Evolutionary conservation across 2,888 invertebrate species (phyloP), one percentile per base, ranked within the genome.

Genomic region (Sarcophaga rosellei): DNA sequence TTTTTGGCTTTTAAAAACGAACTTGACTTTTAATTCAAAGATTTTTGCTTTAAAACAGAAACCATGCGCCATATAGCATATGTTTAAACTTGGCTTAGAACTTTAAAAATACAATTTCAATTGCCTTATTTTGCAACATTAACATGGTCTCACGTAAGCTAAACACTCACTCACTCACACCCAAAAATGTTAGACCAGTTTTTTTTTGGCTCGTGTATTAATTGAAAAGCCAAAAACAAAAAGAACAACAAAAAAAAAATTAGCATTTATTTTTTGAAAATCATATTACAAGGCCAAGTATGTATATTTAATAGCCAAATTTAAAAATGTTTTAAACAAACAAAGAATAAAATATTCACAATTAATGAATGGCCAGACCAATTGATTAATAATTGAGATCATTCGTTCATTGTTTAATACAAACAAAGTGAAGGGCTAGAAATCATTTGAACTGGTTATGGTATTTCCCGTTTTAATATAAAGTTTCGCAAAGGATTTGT

Each of bases 11-110:
- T 84, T 84, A 81, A 86, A 84, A 66, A 78, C 84, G 86, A 86
- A 86, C 86, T 86, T 86, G 86, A 86, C 86, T 84, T 84, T 81
- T 86, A 83, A 76, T 77, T 62, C 82, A 83, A 57, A 57, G 17
- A 76, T 17, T 53, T 15, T 88, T 86, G 88, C 85, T 86, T 88
- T 89, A 87, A 88, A 87, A 81, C 68, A 62, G 65, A 45, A 85
- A 72, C 69, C 84, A 86, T 53, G 63, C 53, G 5, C 69, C 45
- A 81, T 20, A 74, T 35, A 45, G 74, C 62, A 75, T n/a, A 79
- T 69, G 53, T 81, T 88, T 88, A 88, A 88, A 88, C 88, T 88
- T 89, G 89, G 88, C 89, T 88, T 83, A 85, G 86, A 87, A 87
- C 70, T 63, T 85, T 84, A 84, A 68, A 72, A 68, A 72, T 47